Percentiles rank a stretch among this genome's conserved stretches.
These are phyloP conservation scores for Diprion similis DNA, from an alignment of 1,140 invertebrate genomes.

Conservation along the genomic window DNA sequence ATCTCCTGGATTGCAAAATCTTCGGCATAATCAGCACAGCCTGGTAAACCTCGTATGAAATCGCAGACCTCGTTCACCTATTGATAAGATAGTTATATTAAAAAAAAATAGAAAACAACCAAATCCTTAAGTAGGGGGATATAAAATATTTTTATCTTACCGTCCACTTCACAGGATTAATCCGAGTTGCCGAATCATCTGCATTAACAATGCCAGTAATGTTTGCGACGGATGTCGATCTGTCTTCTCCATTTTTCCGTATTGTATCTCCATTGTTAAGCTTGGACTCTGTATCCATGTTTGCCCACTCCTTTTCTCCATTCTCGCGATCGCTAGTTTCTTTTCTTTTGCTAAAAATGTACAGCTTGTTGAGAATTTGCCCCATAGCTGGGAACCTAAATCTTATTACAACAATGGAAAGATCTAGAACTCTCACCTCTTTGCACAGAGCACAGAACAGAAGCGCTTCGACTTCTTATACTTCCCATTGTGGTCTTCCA, in stretches of 20 bases:
- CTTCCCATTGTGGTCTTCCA: constrained; percentile 72
- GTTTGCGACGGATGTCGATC: constrained; percentile 55
- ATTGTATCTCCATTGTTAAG: constrained; percentile 45
- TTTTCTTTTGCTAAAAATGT: constrained; percentile 54
- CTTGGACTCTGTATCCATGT: constrained; percentile 51
- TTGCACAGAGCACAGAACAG: constrained; percentile 79
- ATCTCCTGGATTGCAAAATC: constrained; percentile 96
- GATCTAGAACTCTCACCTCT: constrained; percentile 58
- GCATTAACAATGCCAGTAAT: constrained; percentile 52
- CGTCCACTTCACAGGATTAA: constrained; percentile 80
- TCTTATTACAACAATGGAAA: constrained; percentile 17
- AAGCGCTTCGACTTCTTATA: constrained; percentile 81
- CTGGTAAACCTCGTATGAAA: constrained; percentile 84
- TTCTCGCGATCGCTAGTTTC: constrained; percentile 44
- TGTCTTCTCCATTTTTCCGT: constrained; percentile 63
- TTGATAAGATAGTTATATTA: constrained; percentile 35
- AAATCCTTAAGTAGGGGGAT: background rate
- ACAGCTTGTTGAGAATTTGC: constrained; percentile 39
- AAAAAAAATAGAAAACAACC: constrained; percentile 14
- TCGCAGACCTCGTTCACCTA: constrained; percentile 80
- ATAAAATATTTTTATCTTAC: constrained; percentile 57
- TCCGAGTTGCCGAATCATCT: constrained; percentile 61
- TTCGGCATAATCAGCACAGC: constrained; percentile 92
- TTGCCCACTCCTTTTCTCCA: constrained; percentile 54
- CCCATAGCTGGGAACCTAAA: constrained; percentile 27